Percentiles rank a stretch among this genome's conserved stretches.
phyloP scores from a whole-genome alignment of 2,888 invertebrate species.

The Horisme vitalbata region DNA sequence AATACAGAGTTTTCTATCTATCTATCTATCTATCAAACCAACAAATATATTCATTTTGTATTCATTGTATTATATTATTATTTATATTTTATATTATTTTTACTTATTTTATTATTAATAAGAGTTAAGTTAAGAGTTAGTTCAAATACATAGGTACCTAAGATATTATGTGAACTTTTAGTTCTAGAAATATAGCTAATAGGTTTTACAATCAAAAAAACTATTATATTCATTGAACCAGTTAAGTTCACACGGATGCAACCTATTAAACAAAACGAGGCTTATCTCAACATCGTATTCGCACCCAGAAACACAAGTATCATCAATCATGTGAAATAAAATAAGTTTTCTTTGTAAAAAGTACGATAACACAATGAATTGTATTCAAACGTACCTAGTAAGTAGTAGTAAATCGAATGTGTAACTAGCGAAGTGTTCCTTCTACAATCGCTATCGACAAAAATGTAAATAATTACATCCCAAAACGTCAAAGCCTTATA shows the following conservation, averaged over 20 bases:
- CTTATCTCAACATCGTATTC: slow-evolving; percentile 15
- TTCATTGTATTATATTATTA: no score
- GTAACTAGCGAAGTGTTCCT: slow-evolving; percentile 23
- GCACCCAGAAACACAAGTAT: slow-evolving; percentile 15
- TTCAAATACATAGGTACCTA: no score
- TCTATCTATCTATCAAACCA: no score
- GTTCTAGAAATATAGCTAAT: no score
- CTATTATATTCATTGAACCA: slow-evolving; percentile 3
- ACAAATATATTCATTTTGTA: no score
- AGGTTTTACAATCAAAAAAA: not conserved
- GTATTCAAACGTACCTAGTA: slow-evolving; percentile 20
- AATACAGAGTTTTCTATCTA: no score
- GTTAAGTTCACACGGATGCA: slow-evolving; percentile 17
- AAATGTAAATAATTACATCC: no score
- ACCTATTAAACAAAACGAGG: slow-evolving; percentile 12
- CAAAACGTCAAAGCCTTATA: no score
- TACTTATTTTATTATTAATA: no score
- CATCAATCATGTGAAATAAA: slow-evolving; percentile 29
- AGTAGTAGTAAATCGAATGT: slow-evolving; percentile 21
- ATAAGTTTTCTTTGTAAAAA: slow-evolving; percentile 16
- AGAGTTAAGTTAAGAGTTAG: no score
- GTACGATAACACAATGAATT: slow-evolving; percentile 15
- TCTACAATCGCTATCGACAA: slow-evolving; percentile 37
- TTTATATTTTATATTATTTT: no score
- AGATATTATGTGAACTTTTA: no score